A percentile compares a stretch with the other conserved stretches of the same genome.
Evolutionary conservation across 1,140 invertebrate species (phyloP).

Genomic region (Nephila pilipes): DNA sequence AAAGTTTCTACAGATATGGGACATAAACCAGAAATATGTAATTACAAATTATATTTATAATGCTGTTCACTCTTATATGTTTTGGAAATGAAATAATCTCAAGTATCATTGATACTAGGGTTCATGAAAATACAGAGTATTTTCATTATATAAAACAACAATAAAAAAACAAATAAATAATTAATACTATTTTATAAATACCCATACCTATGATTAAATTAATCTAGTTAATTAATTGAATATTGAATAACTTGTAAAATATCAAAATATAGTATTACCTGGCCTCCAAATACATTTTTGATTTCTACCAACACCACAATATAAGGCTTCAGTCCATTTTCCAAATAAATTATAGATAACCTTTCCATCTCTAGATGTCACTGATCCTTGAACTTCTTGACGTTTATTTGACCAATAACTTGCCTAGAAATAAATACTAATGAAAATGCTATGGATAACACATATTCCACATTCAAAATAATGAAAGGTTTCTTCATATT

Average conservation of each 20-base stretch:
- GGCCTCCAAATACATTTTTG: slow-evolving; percentile 89
- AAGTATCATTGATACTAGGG: too few relatives aligned
- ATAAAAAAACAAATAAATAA: too few relatives aligned
- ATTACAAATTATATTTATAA: background rate
- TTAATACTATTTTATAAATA: too few relatives aligned
- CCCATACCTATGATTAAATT: too few relatives aligned
- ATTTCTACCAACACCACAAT: slow-evolving; percentile 87
- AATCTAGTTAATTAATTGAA: background rate
- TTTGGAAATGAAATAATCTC: too few relatives aligned
- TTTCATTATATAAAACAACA: too few relatives aligned
- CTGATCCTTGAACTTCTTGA: slow-evolving; percentile 88
- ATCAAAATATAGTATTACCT: slow-evolving; percentile 81
- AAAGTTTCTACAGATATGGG: too few relatives aligned
- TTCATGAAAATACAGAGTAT: background rate
- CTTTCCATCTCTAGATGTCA: slow-evolving; percentile 84
- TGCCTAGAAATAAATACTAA: slow-evolving; percentile 82
- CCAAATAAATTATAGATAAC: slow-evolving; percentile 87
- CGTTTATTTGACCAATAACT: slow-evolving; percentile 90
- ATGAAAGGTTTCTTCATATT: too few relatives aligned
- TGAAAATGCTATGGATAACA: too few relatives aligned
- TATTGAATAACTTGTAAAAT: background rate
- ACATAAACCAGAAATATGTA: too few relatives aligned
- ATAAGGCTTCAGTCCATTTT: slow-evolving; percentile 91
- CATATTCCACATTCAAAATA: too few relatives aligned
- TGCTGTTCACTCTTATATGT: too few relatives aligned